Evolutionary conservation across 2,888 invertebrate species (phyloP), one percentile per base, ranked within the genome.

Genomic region (Aporophyla nigra): DNA sequence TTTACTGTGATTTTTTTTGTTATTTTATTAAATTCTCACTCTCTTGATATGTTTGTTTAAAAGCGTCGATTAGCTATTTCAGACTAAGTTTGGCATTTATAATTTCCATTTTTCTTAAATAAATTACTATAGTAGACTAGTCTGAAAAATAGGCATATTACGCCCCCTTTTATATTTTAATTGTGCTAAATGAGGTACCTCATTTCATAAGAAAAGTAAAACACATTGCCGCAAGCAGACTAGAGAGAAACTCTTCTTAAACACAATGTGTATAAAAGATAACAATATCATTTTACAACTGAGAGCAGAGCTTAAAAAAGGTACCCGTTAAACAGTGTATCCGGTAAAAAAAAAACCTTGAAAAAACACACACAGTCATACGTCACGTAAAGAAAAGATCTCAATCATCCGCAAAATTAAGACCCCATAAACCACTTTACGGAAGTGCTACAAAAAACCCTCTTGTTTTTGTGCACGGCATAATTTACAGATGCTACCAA

Each of bases 401-500:
- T 82, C 71, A 75, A 79, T 80, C 74, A 76, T 74, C 77, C 68
- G 78, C 76, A 78, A 81, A 86, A 86, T 87, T 86, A 85, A 86
- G 80, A 87, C 78, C 77, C 80, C 80, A 81, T 86, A 86, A 86
- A 87, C 78, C 81, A 78, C 80, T 87, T 83, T 78, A 86, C 78
- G 77, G 82, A 76, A 84, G 80, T 82, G 69, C 78, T 79, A 81
- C 80, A 84, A 85, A 86, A 81, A 86, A 65, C 84, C 70, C 78
- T 75, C 71, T 72, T 74, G 65, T 83, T 78, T 86, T 88, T 87
- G 86, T 83, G 80, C 74, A 76, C 78, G 72, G 87, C 89, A 91
- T 91, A 91, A 92, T 91, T 92, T 90, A 91, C 91, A 88, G 89
- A 88, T 87, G 89, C 86, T 82, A 90, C 90, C 74, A 90, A 90